Evolutionary conservation across 2,888 invertebrate species (phyloP).

Genomic region (Empis stercorea): DNA sequence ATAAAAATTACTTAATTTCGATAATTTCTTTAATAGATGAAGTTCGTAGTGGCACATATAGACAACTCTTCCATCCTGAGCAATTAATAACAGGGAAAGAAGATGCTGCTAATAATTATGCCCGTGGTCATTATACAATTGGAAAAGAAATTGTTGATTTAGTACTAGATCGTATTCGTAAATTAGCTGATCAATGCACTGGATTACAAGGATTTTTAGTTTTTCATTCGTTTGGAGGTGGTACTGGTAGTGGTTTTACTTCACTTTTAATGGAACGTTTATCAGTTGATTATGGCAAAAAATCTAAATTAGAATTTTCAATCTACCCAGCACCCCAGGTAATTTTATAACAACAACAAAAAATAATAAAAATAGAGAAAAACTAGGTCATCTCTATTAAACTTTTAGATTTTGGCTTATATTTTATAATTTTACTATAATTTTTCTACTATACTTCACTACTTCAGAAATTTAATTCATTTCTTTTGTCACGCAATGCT

Average conservation of each 20-base stretch:
- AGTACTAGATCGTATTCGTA: constrained; percentile 67
- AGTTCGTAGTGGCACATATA: constrained; percentile 70
- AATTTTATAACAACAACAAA: constrained; percentile 17
- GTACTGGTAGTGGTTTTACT: constrained; percentile 87
- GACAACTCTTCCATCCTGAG: constrained; percentile 79
- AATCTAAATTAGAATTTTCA: constrained; percentile 85
- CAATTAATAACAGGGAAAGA: constrained; percentile 87
- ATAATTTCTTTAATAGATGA: constrained; percentile 46
- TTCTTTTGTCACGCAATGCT: constrained; percentile 9
- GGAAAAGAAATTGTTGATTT: constrained; percentile 82
- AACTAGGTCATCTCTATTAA: too few species aligned
- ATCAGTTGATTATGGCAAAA: constrained; percentile 86
- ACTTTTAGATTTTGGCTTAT: too few species aligned
- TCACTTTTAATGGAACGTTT: constrained; percentile 85
- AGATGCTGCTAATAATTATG: constrained; percentile 89
- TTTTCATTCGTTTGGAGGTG: constrained; percentile 85
- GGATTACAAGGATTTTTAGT: constrained; percentile 80
- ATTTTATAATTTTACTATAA: too few species aligned
- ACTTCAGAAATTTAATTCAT: too few species aligned
- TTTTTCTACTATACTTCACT: too few species aligned
- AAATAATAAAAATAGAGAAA: too few species aligned
- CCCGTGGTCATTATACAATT: constrained; percentile 87
- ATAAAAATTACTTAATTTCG: not conserved
- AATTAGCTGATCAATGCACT: constrained; percentile 75
- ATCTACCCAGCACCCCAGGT: constrained; percentile 92